phyloP scores from a whole-genome alignment of 1,140 invertebrate species.

The Archegozetes longisetosus region DNA sequence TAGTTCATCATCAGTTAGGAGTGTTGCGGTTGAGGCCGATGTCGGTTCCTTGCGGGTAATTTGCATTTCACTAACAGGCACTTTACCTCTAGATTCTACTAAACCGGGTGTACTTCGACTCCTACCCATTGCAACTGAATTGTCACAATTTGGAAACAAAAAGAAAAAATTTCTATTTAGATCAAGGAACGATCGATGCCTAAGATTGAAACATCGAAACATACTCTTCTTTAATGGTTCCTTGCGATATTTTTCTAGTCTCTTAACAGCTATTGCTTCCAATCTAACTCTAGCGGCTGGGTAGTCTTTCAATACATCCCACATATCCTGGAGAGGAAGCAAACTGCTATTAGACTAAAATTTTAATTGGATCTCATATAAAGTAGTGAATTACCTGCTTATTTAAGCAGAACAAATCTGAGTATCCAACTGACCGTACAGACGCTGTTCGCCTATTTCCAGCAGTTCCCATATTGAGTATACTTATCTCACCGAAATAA shows the following conservation, averaged over 20 bases:
- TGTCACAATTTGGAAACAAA: too few relatives aligned
- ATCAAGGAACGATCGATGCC: slow-evolving; percentile 9
- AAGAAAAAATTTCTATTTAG: neutral
- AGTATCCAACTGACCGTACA: slow-evolving; percentile 92
- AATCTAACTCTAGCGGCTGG: slow-evolving; percentile 83
- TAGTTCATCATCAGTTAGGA: slow-evolving; percentile 16
- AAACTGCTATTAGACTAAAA: neutral
- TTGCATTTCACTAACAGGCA: slow-evolving; percentile 70
- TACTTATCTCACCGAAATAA: slow-evolving; percentile 99
- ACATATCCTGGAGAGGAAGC: slow-evolving; percentile 89
- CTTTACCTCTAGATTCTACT: slow-evolving; percentile 72
- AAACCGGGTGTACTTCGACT: slow-evolving; percentile 87
- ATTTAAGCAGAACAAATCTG: slow-evolving; percentile 91
- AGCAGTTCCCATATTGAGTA: slow-evolving; percentile 93
- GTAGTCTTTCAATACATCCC: slow-evolving; percentile 98
- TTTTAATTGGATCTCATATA: neutral
- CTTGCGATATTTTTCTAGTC: slow-evolving; percentile 86
- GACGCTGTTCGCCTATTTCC: slow-evolving; percentile 91
- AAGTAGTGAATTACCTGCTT: slow-evolving; percentile 48
- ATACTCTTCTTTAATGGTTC: slow-evolving; percentile 77
- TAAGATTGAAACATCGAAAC: slow-evolving; percentile 10
- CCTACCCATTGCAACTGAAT: slow-evolving; percentile 70
- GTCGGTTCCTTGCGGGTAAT: slow-evolving; percentile 17
- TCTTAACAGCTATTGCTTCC: slow-evolving; percentile 92
- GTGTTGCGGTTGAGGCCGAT: slow-evolving; percentile 14